Evolutionary conservation across 1,140 invertebrate genomes (phyloP), one percentile per base, ranked within the genome.

Genomic region (Tetragonula clypearis): DNA sequence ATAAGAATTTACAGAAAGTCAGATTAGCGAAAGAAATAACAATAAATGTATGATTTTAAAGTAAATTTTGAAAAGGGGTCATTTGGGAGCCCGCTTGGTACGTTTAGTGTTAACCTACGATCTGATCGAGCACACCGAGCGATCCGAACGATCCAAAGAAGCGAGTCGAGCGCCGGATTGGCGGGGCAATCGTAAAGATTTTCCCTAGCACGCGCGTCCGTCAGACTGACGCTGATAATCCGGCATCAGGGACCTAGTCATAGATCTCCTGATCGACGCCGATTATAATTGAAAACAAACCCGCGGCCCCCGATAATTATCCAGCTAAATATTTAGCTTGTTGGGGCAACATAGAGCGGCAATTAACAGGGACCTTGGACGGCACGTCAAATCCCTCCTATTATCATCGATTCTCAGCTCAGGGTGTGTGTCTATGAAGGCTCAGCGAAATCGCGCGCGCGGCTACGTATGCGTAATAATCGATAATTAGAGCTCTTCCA

Each of bases 401-500:
- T 62, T 79, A 84, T 72, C 76, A 62, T 79, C 68, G 82, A 79
- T 79, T 58, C 35, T 56, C 74, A 62, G 56, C 41, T 9, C 35
- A 49, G 41, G 41, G 6, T 8, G 0, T 79, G 26, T 62, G 82
- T 79, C 68, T 72, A 65, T 79, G 82, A 68, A 71, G 56, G 73
- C 60, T 77, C 75, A 53, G 68, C 26, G 73, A 76, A 62, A 78
- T 86, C 80, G 35, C 73, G 58, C 72, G 65, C 35, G 73, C 74
- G 19, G 56, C 55, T 72, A 83, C 41, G 69, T 81, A 75, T 30
- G 78, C 84, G 60, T 86, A 83, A 83, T 86, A 86, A 86, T 86
- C 85, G 85, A 86, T 86, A 86, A 86, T 86, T 86, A 83, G 85
- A 65, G 72, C 80, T 82, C 65, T 82, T 62, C 49, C 71, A 41